Evolutionary conservation across 2,113 vertebrate genomes (phyloP).

Genomic region (Oncorhynchus keta): DNA sequence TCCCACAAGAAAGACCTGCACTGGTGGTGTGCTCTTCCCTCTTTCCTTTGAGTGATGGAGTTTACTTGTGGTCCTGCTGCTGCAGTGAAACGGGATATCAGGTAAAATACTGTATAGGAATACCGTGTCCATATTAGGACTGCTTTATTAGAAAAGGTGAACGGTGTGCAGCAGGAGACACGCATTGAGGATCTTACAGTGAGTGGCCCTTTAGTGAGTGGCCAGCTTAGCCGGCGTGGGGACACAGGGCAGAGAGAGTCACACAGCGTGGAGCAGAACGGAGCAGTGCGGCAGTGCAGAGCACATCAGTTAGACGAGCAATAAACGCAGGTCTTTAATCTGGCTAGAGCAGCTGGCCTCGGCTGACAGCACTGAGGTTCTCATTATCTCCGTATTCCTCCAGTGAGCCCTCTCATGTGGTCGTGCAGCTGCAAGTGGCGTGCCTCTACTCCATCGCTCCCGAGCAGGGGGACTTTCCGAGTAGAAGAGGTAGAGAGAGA

Average conservation of each 20-base stretch:
- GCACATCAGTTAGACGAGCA: conserved; percentile 37
- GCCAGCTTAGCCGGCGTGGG: too few relatives aligned
- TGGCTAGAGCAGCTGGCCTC: conserved; percentile 75
- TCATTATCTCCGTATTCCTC: conserved; percentile 73
- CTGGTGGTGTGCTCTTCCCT: background rate
- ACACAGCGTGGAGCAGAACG: background rate
- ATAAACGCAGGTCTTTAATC: conserved; percentile 75
- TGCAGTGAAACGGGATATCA: background rate
- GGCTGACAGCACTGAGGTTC: conserved; percentile 74
- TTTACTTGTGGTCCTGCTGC: background rate
- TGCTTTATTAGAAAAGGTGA: too few relatives aligned
- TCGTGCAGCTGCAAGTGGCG: conserved; percentile 77
- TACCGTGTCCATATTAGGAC: too few relatives aligned
- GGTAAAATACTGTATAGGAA: background rate
- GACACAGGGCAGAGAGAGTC: too few relatives aligned
- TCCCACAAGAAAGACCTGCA: conserved; percentile 24
- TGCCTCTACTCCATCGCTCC: conserved; percentile 73
- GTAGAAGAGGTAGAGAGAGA: conserved; percentile 29
- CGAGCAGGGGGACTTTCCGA: conserved; percentile 76
- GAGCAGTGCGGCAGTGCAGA: conserved; percentile 6
- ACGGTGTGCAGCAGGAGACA: too few relatives aligned
- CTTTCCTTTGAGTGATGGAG: conserved; percentile 13
- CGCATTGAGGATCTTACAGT: too few relatives aligned
- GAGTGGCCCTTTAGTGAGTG: too few relatives aligned
- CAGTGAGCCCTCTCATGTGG: conserved; percentile 75